Conservation (phyloP, 2,113 vertebrate species). For the Megaceryle torquata region DNA sequence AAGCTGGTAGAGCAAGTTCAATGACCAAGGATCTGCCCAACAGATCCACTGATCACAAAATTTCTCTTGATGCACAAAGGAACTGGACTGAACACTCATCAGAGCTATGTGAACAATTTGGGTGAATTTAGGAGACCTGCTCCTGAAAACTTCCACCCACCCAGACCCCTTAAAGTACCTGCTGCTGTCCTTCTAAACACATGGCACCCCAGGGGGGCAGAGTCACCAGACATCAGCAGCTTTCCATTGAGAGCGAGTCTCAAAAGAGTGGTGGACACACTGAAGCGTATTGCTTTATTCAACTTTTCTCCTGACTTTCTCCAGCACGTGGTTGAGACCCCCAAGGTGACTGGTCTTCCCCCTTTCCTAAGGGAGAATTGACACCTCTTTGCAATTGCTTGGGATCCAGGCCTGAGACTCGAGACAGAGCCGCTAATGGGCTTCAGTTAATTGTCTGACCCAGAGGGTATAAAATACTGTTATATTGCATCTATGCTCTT, state of each 20-base stretch:
- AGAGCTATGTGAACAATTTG: not conserved
- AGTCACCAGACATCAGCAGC: not conserved
- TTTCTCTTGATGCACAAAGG: not conserved
- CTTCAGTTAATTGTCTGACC: slow-evolving; percentile 9
- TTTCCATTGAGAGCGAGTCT: not conserved
- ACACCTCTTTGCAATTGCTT: not conserved
- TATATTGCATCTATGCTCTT: not conserved
- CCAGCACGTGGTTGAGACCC: too few relatives aligned
- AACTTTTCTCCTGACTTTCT: not conserved
- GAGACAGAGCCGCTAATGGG: not conserved
- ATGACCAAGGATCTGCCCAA: not conserved
- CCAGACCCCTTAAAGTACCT: not conserved
- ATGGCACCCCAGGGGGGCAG: not conserved
- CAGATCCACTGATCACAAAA: fast-evolving
- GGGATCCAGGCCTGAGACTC: not conserved
- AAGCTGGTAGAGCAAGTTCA: not conserved
- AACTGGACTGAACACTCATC: not conserved
- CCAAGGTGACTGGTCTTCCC: not conserved
- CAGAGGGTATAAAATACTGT: not conserved
- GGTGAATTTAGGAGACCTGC: not conserved
- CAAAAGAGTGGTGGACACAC: not conserved
- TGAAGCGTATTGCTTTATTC: not conserved
- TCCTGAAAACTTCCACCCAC: not conserved
- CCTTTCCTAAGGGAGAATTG: not conserved
- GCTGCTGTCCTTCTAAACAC: not conserved